A percentile compares a stretch with the other conserved stretches of the same genome.
phyloP scores from a whole-genome alignment of 2,888 invertebrate species.

The Kryphioiulus occultus region DNA sequence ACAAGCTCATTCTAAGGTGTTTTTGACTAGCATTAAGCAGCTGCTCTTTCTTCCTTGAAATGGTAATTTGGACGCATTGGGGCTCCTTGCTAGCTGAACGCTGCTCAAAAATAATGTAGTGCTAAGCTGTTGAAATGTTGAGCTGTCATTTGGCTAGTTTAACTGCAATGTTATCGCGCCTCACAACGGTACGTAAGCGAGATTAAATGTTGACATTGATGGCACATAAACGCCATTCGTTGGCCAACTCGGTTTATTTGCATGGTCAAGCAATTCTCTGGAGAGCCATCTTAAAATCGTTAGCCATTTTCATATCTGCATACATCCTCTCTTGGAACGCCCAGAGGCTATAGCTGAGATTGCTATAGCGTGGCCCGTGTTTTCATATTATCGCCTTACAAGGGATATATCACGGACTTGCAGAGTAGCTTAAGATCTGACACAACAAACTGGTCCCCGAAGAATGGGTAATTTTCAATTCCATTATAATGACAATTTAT shows the following conservation, averaged over 20 bases:
- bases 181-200: not conserved
- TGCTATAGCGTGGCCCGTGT: not conserved
- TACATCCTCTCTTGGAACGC: not conserved
- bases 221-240: not conserved
- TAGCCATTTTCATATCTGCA: slow-evolving; percentile 23
- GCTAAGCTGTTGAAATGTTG: slow-evolving; percentile 17
- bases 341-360: not conserved
- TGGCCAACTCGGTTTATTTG: slow-evolving; percentile 12
- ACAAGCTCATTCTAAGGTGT: no score
- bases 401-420: not conserved
- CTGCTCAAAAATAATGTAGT: not conserved
- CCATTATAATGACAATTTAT: slow-evolving; percentile 23
- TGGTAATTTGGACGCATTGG: not conserved
- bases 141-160: slow-evolving; percentile 23
- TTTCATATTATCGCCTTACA: not conserved
- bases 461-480: slow-evolving; percentile 8
- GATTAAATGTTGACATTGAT: slow-evolving; percentile 23
- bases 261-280: not conserved
- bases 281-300: slow-evolving; percentile 23
- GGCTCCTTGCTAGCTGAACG: not conserved
- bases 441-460: slow-evolving; percentile 17
- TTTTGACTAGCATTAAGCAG: not conserved
- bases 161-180: not conserved
- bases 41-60: not conserved
- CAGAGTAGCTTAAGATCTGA: slow-evolving; percentile 9